Percentiles rank a stretch among this genome's conserved stretches.
phyloP scores from a whole-genome alignment of 2,888 invertebrate genomes.

The Limnephilus rhombicus region DNA sequence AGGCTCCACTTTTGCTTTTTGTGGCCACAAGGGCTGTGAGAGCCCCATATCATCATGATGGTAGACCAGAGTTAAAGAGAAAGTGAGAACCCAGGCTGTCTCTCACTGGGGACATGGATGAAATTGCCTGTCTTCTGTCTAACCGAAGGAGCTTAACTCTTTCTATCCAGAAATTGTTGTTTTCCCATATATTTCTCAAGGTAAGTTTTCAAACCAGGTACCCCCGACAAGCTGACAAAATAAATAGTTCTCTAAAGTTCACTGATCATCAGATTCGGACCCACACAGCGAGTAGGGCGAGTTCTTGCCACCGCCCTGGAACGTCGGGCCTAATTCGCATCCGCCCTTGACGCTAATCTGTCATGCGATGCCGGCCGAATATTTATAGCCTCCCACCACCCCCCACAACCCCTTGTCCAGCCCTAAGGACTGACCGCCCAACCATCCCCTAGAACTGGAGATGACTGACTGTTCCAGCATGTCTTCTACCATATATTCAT shows the following conservation, averaged over 20 bases:
- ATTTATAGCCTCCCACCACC: conserved; percentile 56
- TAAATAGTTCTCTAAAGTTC: background rate
- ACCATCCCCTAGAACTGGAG: background rate
- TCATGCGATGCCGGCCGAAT: conserved; percentile 64
- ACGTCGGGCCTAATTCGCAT: conserved; percentile 57
- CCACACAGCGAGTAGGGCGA: background rate
- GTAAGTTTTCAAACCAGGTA: background rate
- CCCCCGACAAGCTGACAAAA: background rate
- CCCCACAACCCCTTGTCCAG: background rate
- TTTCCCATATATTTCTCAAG: background rate
- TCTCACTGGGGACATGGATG: too few species aligned
- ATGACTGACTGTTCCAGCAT: background rate
- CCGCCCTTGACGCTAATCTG: conserved; percentile 65
- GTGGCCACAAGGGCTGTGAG: too few species aligned
- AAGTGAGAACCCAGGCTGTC: too few species aligned
- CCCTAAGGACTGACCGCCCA: background rate
- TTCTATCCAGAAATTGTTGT: background rate
- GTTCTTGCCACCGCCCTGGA: background rate
- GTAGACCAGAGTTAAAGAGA: too few species aligned
- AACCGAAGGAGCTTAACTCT: background rate
- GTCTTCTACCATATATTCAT: background rate
- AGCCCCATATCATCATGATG: too few species aligned
- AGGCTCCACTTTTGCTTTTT: too few species aligned
- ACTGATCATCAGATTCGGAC: background rate
- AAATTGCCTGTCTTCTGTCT: too few species aligned